Evolutionary conservation across 2,888 invertebrate species (phyloP), one percentile per base, ranked within the genome.

Genomic region (Cheilosia pagana): DNA sequence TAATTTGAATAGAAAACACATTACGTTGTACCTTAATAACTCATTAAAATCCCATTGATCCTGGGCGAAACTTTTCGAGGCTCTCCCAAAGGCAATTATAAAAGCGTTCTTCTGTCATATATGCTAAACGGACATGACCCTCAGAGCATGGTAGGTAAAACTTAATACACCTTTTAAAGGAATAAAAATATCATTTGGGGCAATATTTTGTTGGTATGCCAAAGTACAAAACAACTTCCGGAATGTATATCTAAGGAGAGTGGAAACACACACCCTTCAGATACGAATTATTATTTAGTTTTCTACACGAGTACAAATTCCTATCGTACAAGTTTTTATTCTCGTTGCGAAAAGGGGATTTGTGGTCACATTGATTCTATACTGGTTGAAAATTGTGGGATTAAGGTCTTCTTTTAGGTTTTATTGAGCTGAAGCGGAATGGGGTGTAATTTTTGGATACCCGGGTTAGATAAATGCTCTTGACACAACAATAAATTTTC

Each of bases 11-110:
- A 77, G 77, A 70, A 77, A 77, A 77, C 70, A 53, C 77, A 77
- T 77, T 77, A n/a, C 48, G 53, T n/a, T 60, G 53, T 63, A 68
- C 62, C 62, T 77, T 77, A 77, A 77, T 70, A 77, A 77, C 77
- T 77, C 77, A 77, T 77, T 77, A 77, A 77, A 77, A 77, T 77
- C 77, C 77, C 70, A 70, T 70, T 77, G 77, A 77, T 77, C 68
- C 62, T 19, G 16, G 28, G 12, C 31, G 25, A 77, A 77, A 77
- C 53, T 77, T 77, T 70, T 62, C 35, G 60, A 45, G 45, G 70
- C 53, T 60, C 31, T 70, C 25, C 53, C 53, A 68, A 52, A 70
- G 28, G 70, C 62, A 55, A 77, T 77, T 77, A 77, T n/a, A n/a
- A 41, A 41, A 39, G 41, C 48, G 14, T 35, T 48, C 12, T 23